Conservation (phyloP, 2,888 invertebrate genomes). For the Cephonodes hylas region DNA sequence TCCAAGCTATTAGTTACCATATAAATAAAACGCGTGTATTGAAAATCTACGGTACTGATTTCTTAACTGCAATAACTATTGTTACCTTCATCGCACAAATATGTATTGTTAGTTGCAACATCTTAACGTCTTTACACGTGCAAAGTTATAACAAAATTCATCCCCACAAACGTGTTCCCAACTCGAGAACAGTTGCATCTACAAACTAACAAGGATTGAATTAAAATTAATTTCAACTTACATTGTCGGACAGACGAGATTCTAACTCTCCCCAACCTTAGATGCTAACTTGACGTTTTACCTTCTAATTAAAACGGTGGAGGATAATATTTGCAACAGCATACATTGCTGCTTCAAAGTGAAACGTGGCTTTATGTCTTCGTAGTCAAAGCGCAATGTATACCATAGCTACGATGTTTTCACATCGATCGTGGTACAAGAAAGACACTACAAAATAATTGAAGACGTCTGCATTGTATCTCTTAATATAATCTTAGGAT, state of each 20-base stretch:
- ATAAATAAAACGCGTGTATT: no score
- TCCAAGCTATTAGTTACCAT: no score
- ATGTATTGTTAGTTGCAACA: constrained; percentile 28
- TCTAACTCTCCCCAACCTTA: constrained; percentile 21
- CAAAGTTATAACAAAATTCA: neutral
- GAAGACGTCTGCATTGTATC: constrained; percentile 22
- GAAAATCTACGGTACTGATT: no score
- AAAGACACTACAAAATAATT: constrained; percentile 27
- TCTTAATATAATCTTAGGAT: constrained; percentile 28
- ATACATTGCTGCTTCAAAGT: neutral
- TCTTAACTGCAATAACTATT: no score
- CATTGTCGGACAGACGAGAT: constrained; percentile 35
- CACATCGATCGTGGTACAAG: neutral
- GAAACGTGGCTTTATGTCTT: neutral
- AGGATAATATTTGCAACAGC: neutral
- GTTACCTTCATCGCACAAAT: neutral
- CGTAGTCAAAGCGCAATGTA: neutral
- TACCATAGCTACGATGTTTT: neutral
- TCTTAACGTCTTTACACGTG: constrained; percentile 12
- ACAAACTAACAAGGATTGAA: constrained; percentile 37
- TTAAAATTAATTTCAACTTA: constrained; percentile 47
- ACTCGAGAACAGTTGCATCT: constrained; percentile 14
- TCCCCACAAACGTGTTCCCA: constrained; percentile 4
- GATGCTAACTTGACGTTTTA: constrained; percentile 27
- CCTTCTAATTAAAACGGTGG: constrained; percentile 29